A percentile compares a stretch with the other conserved stretches of the same genome.
phyloP scores from a whole-genome alignment of 2,797 vertebrate genomes.

The Meda fulgida region DNA sequence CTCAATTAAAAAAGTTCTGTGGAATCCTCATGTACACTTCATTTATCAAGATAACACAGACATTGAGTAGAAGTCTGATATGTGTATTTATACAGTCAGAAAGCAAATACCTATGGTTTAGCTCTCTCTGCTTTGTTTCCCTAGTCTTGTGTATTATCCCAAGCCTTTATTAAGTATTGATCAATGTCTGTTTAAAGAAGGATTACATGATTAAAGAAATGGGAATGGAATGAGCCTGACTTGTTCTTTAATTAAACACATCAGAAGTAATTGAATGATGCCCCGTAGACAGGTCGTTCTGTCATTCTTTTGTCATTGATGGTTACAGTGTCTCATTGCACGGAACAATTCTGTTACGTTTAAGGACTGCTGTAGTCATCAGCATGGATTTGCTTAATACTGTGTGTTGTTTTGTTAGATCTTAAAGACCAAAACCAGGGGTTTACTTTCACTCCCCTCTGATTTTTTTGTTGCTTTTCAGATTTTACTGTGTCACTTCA shows the following conservation, averaged over 20 bases:
- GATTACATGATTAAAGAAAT: slow-evolving; percentile 49
- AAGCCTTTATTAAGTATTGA: slow-evolving; percentile 57
- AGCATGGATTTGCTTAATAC: background rate
- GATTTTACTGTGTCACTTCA: background rate
- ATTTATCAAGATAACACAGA: slow-evolving; percentile 31
- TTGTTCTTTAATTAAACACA: slow-evolving; percentile 55
- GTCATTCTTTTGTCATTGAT: background rate
- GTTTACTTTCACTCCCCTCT: background rate
- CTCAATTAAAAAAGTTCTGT: slow-evolving; percentile 24
- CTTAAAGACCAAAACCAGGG: background rate
- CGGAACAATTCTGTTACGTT: background rate
- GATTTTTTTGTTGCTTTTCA: slow-evolving; percentile 10
- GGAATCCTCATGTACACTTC: slow-evolving; percentile 24
- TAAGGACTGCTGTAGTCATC: slow-evolving; percentile 24
- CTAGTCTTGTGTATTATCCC: slow-evolving; percentile 29
- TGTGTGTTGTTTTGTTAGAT: background rate
- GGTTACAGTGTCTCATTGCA: slow-evolving; percentile 3
- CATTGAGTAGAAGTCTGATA: background rate
- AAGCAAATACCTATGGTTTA: background rate
- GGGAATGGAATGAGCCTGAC: slow-evolving; percentile 17
- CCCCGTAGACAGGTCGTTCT: background rate
- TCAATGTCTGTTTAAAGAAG: slow-evolving; percentile 55
- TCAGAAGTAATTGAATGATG: slow-evolving; percentile 30
- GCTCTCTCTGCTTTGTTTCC: slow-evolving; percentile 27
- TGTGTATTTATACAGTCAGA: slow-evolving; percentile 14